phyloP scores from a whole-genome alignment of 2,888 invertebrate genomes.

The Rhimphoctona megacephalus region DNA sequence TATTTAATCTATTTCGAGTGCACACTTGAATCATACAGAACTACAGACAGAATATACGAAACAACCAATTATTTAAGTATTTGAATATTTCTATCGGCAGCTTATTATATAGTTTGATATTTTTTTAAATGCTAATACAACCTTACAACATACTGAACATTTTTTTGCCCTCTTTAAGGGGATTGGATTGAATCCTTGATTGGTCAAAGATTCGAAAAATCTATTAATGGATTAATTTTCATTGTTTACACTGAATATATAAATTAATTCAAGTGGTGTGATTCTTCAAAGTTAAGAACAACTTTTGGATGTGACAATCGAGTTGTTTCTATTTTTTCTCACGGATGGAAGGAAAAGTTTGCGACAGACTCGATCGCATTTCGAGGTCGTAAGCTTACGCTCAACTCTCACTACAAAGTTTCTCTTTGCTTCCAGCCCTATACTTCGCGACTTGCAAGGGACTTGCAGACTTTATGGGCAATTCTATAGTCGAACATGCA shows the following conservation, averaged over 20 bases:
- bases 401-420: constrained; percentile 57
- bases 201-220: background rate
- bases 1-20: constrained; percentile 78
- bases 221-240: background rate
- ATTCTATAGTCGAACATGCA: constrained; percentile 27
- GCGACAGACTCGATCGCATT: constrained; percentile 54
- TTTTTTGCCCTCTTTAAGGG: no score
- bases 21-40: constrained; percentile 59
- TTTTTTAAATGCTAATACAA: no score
- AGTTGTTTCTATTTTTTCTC: constrained; percentile 25
- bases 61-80: background rate
- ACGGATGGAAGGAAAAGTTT: constrained; percentile 43
- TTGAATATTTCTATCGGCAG: no score
- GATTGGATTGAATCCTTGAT: no score
- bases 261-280: background rate
- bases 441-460: constrained; percentile 16
- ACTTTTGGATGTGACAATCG: constrained; percentile 16
- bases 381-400: constrained; percentile 57
- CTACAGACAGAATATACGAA: background rate
- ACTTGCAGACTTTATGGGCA: constrained; percentile 34
- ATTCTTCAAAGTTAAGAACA: background rate
- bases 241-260: constrained; percentile 4
- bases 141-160: no score
- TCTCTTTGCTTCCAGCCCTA: constrained; percentile 14
- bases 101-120: no score